Conservation (phyloP, 2,113 vertebrate genomes). For the Calyptomena viridis region DNA sequence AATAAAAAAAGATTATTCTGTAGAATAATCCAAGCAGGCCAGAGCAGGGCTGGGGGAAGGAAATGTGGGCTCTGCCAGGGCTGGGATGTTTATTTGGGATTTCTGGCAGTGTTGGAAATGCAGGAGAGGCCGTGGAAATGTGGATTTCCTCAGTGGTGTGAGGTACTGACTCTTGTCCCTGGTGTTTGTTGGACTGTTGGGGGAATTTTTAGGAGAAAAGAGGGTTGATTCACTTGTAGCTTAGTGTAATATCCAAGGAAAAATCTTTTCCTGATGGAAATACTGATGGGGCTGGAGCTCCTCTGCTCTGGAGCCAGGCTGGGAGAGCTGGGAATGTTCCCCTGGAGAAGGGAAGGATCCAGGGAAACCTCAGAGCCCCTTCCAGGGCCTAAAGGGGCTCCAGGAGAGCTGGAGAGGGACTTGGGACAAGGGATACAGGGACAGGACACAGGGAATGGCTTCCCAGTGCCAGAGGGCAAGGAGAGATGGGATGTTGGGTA, state of each 20-base stretch:
- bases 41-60: neutral
- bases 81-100: neutral
- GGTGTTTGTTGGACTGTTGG: neutral
- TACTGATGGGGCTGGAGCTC: neutral
- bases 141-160: rapidly evolving
- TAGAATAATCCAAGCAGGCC: neutral
- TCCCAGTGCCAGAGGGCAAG: neutral
- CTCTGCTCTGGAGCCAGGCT: neutral
- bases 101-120: neutral
- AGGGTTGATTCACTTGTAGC: neutral
- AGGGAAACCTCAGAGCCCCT: neutral
- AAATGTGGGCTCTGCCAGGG: rapidly evolving
- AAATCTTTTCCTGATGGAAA: neutral
- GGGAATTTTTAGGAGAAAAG: neutral
- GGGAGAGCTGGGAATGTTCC: neutral
- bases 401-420: neutral
- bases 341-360: neutral
- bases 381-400: neutral
- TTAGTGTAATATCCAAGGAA: rapidly evolving
- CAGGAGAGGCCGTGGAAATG: neutral
- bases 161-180: rapidly evolving
- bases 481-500: neutral
- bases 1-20: neutral
- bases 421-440: neutral
- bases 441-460: neutral